Conservation (phyloP, 2,888 invertebrate species). For the Philereme vetulata region DNA sequence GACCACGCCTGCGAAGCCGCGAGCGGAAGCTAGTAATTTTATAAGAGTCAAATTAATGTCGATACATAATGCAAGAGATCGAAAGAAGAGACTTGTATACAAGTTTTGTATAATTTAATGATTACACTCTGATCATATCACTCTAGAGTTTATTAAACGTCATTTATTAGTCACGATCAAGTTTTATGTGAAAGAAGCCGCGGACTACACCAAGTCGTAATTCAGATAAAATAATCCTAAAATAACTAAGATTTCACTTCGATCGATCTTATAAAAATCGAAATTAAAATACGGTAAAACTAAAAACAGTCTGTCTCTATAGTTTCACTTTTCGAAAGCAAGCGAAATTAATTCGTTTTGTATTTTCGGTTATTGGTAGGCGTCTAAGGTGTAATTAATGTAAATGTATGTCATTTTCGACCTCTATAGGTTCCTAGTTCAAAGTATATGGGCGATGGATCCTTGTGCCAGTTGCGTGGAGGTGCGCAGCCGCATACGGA, state of each 20-base stretch:
- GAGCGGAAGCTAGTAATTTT: too few relatives aligned
- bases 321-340: slow-evolving; percentile 43
- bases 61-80: too few relatives aligned
- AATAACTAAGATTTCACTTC: slow-evolving; percentile 33
- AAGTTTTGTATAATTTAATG: too few relatives aligned
- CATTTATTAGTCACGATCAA: background rate
- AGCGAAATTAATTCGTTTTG: slow-evolving; percentile 35
- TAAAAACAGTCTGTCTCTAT: slow-evolving; percentile 24
- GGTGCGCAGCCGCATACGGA: slow-evolving; percentile 74
- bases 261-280: slow-evolving; percentile 28
- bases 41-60: too few relatives aligned
- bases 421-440: slow-evolving; percentile 32
- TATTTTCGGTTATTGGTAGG: slow-evolving; percentile 29
- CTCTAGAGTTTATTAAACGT: too few relatives aligned
- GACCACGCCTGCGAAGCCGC: too few relatives aligned
- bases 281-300: slow-evolving; percentile 30
- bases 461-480: slow-evolving; percentile 75
- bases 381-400: slow-evolving; percentile 34
- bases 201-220: slow-evolving; percentile 5
- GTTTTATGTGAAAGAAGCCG: slow-evolving; percentile 12
- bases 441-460: slow-evolving; percentile 54
- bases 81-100: too few relatives aligned
- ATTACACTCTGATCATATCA: too few relatives aligned
- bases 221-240: background rate
- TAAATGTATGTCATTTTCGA: slow-evolving; percentile 35